Evolutionary conservation across 2,113 vertebrate species (phyloP).

Genomic region (Centropus bengalensis): DNA sequence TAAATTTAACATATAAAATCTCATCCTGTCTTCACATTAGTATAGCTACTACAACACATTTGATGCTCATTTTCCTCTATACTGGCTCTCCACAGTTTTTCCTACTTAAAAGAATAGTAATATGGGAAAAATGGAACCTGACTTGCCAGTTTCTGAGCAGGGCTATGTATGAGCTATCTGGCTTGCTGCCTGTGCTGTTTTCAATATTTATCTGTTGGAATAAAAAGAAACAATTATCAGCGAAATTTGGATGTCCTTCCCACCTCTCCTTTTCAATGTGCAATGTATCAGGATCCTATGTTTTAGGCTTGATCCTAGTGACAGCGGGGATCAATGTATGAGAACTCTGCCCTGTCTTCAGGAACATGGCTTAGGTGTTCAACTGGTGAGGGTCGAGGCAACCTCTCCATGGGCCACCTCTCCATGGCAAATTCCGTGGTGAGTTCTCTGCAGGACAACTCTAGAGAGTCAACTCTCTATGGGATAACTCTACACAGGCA

Average conservation of each 20-base stretch:
- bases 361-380: neutral
- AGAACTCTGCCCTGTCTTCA: neutral
- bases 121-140: neutral
- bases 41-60: neutral
- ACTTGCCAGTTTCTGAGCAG: neutral
- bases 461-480: too few species aligned
- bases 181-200: neutral
- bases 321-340: neutral
- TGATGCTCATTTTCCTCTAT: neutral
- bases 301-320: neutral
- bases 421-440: too few species aligned
- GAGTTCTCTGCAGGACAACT: too few species aligned
- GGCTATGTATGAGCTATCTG: neutral
- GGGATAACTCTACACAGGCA: too few species aligned
- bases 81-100: neutral
- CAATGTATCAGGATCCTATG: neutral
- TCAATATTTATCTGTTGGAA: neutral
- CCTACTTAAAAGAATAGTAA: neutral
- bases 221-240: neutral
- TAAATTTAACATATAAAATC: neutral
- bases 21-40: neutral
- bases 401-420: too few species aligned
- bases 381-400: neutral
- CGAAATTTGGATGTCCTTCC: neutral
- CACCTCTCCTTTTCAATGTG: neutral